phyloP scores from a whole-genome alignment of 2,113 vertebrate species.

The Pseudorasbora parva region DNA sequence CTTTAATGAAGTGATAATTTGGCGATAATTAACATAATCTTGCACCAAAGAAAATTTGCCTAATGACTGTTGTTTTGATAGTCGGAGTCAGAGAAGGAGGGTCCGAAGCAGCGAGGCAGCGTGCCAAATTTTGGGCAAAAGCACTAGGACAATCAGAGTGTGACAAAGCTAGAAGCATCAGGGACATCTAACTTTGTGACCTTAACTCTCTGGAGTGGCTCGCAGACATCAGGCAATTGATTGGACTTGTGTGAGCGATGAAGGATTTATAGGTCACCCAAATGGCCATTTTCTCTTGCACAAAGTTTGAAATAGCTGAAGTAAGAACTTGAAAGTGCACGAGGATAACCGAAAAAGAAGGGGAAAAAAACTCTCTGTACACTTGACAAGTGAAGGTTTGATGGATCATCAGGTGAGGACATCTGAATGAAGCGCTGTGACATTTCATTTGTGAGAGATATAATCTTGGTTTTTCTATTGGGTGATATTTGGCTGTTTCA shows the following conservation, averaged over 20 bases:
- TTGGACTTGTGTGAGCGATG: constrained; percentile 63
- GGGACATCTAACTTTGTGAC: constrained; percentile 65
- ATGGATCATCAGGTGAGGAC: constrained; percentile 60
- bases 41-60: constrained; percentile 80
- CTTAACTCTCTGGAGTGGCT: constrained; percentile 60
- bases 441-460: constrained; percentile 68
- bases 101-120: constrained; percentile 23
- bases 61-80: constrained; percentile 81
- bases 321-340: constrained; percentile 6
- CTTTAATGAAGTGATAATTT: constrained; percentile 83
- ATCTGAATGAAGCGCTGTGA: constrained; percentile 61
- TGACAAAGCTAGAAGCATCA: constrained; percentile 45
- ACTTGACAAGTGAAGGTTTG: constrained; percentile 52
- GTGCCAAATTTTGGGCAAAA: constrained; percentile 7
- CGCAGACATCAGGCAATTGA: constrained; percentile 56
- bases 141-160: constrained; percentile 25
- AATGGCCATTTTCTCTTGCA: not conserved
- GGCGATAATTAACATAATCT: constrained; percentile 80
- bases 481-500: constrained; percentile 69
- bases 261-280: constrained; percentile 66
- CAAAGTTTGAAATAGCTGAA: constrained; percentile 41
- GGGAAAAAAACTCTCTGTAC: too few relatives aligned
- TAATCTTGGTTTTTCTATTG: constrained; percentile 66
- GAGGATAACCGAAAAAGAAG: not conserved
- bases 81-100: constrained; percentile 67